Base-by-base conservation (phyloP, 2,888 invertebrate genomes). In the Andrena bucephala region DNA sequence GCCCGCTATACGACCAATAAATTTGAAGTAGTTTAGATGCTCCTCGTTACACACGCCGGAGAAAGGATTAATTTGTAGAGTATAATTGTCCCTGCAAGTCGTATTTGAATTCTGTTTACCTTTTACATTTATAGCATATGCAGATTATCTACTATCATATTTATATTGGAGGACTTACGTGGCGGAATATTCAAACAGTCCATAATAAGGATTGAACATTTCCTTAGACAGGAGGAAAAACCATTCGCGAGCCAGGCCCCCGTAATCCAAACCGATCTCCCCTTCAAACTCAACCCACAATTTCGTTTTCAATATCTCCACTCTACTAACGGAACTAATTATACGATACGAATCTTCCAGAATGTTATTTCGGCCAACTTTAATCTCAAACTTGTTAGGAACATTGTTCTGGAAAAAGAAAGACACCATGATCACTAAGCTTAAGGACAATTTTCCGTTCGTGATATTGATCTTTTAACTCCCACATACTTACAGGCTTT, bases 181-280 rank as follows among this genome's bases (percentile, higher is more conserved):
- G 5, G 99, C 99, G 0, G 99, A 99, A 95, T 99, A 99, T 95
- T 99, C 99, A 95, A 99, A 99, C 73, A 99, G 96, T 0, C 99
- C 99, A 95, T 99, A 99, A 94, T 99, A 99, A 0, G 99, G 99
- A 95, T 99, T 99, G 95, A 99, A 99, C 99, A 99, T 99, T 95
- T 99, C 99, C 94, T 99, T 99, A 0, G 99, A 99, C 13, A 99
- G 95, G 33, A 99, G 96, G 95, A 99, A 99, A 95, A 99, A 99
- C 99, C 99, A 99, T 95, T 99, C 99, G 82, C 99, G 96, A 0
- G 99, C 98, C 71, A 99, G 95, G 20, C 99, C 99, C 75, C 99
- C 99, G 94, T 99, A 99, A 95, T 99, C 99, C 95, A 97, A 94
- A 20, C 99, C 99, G 59, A 98, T 97, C 95, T 99, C 99, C 2